phyloP scores from a whole-genome alignment of 2,113 vertebrate species.

The Psittacula cyanocephala region DNA sequence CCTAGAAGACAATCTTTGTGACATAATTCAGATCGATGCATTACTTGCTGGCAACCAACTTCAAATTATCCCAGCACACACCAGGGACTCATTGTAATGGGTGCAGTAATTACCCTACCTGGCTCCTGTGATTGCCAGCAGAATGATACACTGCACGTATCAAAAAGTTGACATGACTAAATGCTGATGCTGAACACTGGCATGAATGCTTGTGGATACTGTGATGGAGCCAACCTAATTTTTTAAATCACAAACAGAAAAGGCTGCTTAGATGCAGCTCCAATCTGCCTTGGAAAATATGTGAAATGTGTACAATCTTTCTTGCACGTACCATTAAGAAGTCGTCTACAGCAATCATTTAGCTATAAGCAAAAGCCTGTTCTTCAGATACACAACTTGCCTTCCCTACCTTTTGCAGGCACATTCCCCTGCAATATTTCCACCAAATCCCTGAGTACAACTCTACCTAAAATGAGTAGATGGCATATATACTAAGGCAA shows the following conservation, averaged over 20 bases:
- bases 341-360: not conserved
- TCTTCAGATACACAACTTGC: not conserved
- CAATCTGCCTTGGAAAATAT: not conserved
- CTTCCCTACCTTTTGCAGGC: not conserved
- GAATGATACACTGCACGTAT: not conserved
- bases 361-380: not conserved
- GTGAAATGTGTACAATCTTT: not conserved
- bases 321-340: not conserved
- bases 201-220: not conserved
- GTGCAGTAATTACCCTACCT: not conserved
- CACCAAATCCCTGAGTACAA: not conserved
- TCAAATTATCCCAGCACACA: not conserved
- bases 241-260: not conserved
- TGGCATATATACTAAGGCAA: not conserved
- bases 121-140: not conserved
- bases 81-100: not conserved
- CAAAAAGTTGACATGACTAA: not conserved
- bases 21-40: fast-evolving
- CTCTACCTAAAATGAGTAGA: not conserved
- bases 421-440: not conserved
- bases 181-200: not conserved
- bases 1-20: not conserved
- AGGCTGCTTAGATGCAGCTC: not conserved
- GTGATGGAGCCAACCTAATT: not conserved
- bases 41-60: not conserved